Evolutionary conservation across 2,888 invertebrate species (phyloP).

Genomic region (Mythimna pallens): DNA sequence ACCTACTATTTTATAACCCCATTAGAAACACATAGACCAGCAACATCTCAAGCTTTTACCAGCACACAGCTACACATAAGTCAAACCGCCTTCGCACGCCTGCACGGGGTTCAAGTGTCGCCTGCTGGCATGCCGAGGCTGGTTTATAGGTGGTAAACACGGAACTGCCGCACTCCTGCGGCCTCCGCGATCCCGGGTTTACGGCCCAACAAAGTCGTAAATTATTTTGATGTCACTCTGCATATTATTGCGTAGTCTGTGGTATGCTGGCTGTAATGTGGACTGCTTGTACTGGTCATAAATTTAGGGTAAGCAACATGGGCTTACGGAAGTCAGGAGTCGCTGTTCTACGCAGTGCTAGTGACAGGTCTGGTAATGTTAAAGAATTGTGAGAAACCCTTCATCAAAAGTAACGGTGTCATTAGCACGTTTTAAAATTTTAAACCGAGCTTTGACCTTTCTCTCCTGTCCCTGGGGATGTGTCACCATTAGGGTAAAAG

Average conservation of each 20-base stretch:
- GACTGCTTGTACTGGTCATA: conserved; percentile 16
- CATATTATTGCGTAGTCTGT: conserved; percentile 60
- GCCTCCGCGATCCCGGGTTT: conserved; percentile 60
- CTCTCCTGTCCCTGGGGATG: background rate
- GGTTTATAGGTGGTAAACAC: conserved; percentile 65
- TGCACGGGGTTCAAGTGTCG: conserved; percentile 40
- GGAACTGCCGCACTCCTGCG: conserved; percentile 62
- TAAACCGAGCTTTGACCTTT: conserved; percentile 4
- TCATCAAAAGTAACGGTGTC: background rate
- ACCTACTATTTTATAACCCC: conserved; percentile 18
- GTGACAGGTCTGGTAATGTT: background rate
- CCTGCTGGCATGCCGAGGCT: conserved; percentile 42
- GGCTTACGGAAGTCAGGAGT: conserved; percentile 2
- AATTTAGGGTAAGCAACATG: conserved; percentile 29
- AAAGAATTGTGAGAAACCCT: background rate
- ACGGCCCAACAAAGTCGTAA: conserved; percentile 59
- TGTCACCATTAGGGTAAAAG: conserved; percentile 42
- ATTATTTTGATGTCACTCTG: conserved; percentile 67
- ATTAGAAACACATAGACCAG: conserved; percentile 14
- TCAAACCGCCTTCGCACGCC: conserved; percentile 4
- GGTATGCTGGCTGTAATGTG: conserved; percentile 37
- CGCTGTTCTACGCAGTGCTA: background rate
- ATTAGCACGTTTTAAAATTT: background rate
- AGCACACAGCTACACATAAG: conserved; percentile 24
- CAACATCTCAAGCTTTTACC: conserved; percentile 3